These are phyloP conservation scores for Trematocara nigrifrons DNA, from an alignment of 2,113 vertebrate genomes.

Conservation along the genomic window DNA sequence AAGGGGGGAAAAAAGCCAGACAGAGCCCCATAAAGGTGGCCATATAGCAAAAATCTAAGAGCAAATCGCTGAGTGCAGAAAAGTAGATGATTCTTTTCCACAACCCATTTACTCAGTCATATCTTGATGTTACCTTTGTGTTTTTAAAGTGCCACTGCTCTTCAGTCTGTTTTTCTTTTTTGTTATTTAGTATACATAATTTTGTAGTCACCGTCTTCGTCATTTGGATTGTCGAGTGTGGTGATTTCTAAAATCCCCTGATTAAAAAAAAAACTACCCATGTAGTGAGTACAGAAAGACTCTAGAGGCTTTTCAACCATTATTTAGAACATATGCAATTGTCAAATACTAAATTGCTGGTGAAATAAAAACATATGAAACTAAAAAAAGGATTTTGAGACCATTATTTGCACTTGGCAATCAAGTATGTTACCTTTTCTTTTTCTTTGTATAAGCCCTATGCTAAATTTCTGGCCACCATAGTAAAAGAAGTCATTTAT, in stretches of 20 bases:
- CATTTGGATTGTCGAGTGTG: background rate
- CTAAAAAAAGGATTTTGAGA: background rate
- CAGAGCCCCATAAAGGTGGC: background rate
- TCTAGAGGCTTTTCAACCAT: background rate
- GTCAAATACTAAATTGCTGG: background rate
- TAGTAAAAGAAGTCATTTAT: constrained; percentile 52
- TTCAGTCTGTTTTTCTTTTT: background rate
- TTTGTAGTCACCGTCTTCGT: background rate
- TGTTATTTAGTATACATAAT: background rate
- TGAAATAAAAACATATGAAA: constrained; percentile 36
- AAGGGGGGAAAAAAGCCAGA: background rate
- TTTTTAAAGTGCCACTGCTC: background rate
- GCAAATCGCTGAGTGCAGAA: background rate
- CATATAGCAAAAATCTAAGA: background rate
- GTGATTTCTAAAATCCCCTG: background rate
- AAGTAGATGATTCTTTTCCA: background rate
- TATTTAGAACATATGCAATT: background rate
- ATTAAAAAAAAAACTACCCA: background rate
- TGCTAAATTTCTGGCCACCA: constrained; percentile 31
- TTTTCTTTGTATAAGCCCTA: background rate
- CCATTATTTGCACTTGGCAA: constrained; percentile 14
- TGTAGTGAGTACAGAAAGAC: background rate
- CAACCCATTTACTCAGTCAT: background rate
- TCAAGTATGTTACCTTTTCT: background rate
- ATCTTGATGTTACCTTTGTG: background rate